Evolutionary conservation across 2,797 vertebrate species (phyloP), one percentile per base, ranked within the genome.

Genomic region (Rhabdophis nuchalis): DNA sequence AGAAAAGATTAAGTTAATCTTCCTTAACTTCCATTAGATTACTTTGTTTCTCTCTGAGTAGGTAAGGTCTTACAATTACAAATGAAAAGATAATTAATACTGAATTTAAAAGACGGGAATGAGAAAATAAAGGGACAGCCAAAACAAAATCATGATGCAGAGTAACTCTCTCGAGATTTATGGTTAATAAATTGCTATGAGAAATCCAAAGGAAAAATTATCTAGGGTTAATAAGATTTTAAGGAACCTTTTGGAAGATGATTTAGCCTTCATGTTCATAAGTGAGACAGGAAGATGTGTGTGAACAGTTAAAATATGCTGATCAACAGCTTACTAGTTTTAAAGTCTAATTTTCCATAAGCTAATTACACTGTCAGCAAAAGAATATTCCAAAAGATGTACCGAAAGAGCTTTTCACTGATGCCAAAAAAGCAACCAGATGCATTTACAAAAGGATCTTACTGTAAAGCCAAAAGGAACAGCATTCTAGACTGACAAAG

Each of bases 311-410:
- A 91, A 95, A 93, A 93, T 4, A 87, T n/a, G 57, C 29, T 60
- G 72, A 94, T 87, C 88, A 93, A 91, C 53, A 89, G 60, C 53
- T 27, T 89, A 87, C 64, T 57, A 87, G 4, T 82, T 93, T 60
- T 92, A 90, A 92, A 89, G 10, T 89, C 27, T n/a, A 13, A 90
- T 41, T 89, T 93, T 85, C 90, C 94, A 46, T 87, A 93, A 82
- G 0, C 85, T 86, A 85, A 11, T 53, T 93, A 20, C 36, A 89
- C 46, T 41, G 1, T 85, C 92, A 93, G 88, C 54, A 95, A 9
- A 61, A 91, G n/a, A 1, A n/a, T 1, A 9, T 7, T 5, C 0
- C 0, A 20, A 90, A 32, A 88, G 57, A 12, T 1, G 72, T 27
- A 87, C 29, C 91, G 58, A 94, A 93, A 3, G 12, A 2, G 1